Evolutionary conservation across 1,140 invertebrate species (phyloP), one percentile per base, ranked within the genome.

Genomic region (Antheraea mylitta): DNA sequence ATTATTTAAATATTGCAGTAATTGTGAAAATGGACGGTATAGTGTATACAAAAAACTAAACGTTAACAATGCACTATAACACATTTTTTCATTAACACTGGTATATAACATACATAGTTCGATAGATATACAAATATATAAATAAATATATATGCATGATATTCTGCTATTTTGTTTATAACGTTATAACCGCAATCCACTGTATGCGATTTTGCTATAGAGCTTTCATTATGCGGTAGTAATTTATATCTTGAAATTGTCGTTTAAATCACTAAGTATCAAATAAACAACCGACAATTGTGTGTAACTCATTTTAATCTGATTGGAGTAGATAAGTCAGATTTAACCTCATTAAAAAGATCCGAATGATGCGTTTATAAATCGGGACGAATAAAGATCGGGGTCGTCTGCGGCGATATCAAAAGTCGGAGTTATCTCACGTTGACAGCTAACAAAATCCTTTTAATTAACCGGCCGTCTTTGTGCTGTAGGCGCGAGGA

Each of bases 381-480:
- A 53, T 13, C 4, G 45, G 10, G 10, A 53, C 11, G 45, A 53
- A 30, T 61, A 61, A 61, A 22, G 60, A 61, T 22, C 60, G 18
- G 58, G 9, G 10, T 61, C 60, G 60, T 53, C 16, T 11, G 60
- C 81, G 85, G 87, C 76, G 74, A 63, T 76, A 72, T 84, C 79
- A 87, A 87, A 42, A 87, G 80, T 38, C 58, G 38, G 45, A 58
- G 68, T 68, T 87, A 88, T 90, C 87, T 85, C 66, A 63, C 61
- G 80, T 86, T 90, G 86, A 90, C 87, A 88, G 80, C 83, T 88
- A 79, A 90, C 86, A 88, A 90, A 90, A 88, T 86, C 83, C 84
- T 87, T 90, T 90, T 90, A 90, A 90, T 90, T 90, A 87, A 79
- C 75, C 72, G 66, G 73, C 67, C 72, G 78, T 72, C 45, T 53